phyloP scores from a whole-genome alignment of 2,113 vertebrate genomes.

The Passerina amoena region DNA sequence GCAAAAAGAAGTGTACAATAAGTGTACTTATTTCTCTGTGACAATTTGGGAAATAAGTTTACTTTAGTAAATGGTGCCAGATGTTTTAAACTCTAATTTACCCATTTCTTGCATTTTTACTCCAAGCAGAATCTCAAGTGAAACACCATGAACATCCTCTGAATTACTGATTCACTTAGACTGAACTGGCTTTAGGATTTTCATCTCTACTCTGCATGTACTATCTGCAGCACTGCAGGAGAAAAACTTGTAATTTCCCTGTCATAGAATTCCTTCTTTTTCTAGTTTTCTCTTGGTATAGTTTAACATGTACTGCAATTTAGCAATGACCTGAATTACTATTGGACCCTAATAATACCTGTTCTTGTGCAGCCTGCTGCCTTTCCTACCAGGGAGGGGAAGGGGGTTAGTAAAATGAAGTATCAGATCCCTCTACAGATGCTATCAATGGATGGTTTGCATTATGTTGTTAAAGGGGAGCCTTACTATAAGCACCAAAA shows the following conservation, averaged over 20 bases:
- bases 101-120: background rate
- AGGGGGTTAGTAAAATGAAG: background rate
- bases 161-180: background rate
- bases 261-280: background rate
- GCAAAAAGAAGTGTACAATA: background rate
- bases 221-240: background rate
- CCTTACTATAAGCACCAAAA: background rate
- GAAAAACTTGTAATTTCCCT: background rate
- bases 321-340: background rate
- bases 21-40: background rate
- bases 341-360: background rate
- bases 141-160: background rate
- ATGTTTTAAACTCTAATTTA: background rate
- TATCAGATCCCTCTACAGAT: background rate
- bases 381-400: background rate
- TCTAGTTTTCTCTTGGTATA: background rate
- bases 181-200: background rate
- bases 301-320: fast-evolving
- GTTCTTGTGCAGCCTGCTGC: background rate
- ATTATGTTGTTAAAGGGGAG: background rate
- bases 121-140: background rate
- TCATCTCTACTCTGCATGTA: background rate
- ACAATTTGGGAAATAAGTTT: background rate
- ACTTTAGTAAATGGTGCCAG: background rate
- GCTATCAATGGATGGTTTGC: background rate